Base-by-base conservation (phyloP, 2,113 vertebrate species). In the Isichthys henryi region DNA sequence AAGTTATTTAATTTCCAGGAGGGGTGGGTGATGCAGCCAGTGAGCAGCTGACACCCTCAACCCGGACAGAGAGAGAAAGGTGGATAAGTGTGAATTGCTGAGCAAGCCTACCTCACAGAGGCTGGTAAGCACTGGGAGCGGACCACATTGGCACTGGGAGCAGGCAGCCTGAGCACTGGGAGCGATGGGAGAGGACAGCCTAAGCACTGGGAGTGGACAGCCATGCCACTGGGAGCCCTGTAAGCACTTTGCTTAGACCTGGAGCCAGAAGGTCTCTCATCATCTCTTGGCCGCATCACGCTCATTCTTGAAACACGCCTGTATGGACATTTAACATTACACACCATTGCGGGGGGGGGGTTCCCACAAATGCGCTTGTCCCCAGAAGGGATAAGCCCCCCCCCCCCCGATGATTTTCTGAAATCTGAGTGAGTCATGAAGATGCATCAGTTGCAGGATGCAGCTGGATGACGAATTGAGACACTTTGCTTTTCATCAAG, bases 1-100 rank as follows among this genome's bases (percentile, higher is more conserved):
- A 70, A 90, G 80, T 91, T 56, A 45, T 49, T 88, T 82, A 87
- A 91, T 92, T 91, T 89, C 84, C 15, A 53, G 74, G 87, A 89
- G 92, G 90, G 87, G 91, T 92, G 88, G 48, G 90, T 88, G 90
- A 90, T 66, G 89, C 11, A 89, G 90, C 87, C 62, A 27, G 43
- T 66, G 82, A 83, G 23, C 66, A 86, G 58, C 49, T 84, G 48
- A 35, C 88, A 31, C 82, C 43, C 19, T 45, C 6, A 2, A 35
- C 23, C 39, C 2, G 3, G 35, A 19, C 17, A 43, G 11, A 39
- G 31, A 15, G 70, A 10, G 13, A 11, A 35, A 17, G 15, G 74
- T 0, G 15, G 31, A 74, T 74, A 13, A 35, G 66, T 31, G 27
- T 31, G 23, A 31, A 27, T 31, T 70, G 23, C 19, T 58, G 53